Evolutionary conservation across 2,888 invertebrate species (phyloP).

Genomic region (Norana najaformis): DNA sequence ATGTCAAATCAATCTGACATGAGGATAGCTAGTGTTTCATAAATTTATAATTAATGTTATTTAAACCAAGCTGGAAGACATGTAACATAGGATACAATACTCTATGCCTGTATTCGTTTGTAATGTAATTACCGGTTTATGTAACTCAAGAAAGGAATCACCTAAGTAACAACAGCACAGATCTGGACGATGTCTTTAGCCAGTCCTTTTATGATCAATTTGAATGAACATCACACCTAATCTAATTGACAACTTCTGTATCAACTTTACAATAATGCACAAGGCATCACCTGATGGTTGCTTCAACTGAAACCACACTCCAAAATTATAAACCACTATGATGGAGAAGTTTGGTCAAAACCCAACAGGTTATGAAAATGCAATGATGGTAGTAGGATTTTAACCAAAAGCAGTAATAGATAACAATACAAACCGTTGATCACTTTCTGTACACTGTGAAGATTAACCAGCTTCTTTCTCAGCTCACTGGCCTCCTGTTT

Average conservation of each 20-base stretch:
- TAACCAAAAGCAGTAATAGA: not conserved
- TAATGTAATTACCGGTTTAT: not conserved
- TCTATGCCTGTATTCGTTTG: not conserved
- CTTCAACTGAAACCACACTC: no score
- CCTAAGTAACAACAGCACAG: no score
- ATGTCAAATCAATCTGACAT: no score
- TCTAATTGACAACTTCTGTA: no score
- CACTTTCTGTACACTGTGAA: slow-evolving; percentile 51
- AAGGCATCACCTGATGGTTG: not conserved
- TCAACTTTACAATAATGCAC: not conserved
- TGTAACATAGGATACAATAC: no score
- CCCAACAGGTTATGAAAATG: not conserved
- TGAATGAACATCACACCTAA: no score
- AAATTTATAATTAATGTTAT: no score
- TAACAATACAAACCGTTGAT: slow-evolving; percentile 43
- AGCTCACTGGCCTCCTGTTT: slow-evolving; percentile 48
- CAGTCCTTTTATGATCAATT: no score
- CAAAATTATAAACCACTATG: not conserved
- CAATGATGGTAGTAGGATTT: not conserved
- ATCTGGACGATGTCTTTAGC: no score
- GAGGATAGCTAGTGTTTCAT: no score
- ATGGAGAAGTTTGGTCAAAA: not conserved
- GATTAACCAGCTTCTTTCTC: slow-evolving; percentile 48
- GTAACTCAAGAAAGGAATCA: no score
- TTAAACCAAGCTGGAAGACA: no score